phyloP scores from a whole-genome alignment of 2,888 invertebrate genomes.

The Dicranocentrus wangi region DNA sequence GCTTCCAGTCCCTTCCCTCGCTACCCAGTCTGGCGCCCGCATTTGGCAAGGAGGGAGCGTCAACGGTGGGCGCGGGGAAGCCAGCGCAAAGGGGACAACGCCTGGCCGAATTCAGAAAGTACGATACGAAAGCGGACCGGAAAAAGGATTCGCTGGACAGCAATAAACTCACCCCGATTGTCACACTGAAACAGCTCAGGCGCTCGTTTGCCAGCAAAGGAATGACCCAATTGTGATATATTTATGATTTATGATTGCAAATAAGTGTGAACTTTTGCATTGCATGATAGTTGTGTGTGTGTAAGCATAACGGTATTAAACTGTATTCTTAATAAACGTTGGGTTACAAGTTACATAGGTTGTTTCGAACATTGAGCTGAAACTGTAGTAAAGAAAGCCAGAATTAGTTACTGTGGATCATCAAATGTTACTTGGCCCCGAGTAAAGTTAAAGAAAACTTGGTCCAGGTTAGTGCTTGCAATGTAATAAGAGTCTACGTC shows the following conservation, averaged over 20 bases:
- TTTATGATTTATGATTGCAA: neutral
- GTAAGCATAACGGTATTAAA: too few relatives aligned
- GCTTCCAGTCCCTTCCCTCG: neutral
- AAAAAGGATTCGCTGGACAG: neutral
- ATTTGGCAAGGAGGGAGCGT: neutral
- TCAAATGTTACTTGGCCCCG: constrained; percentile 46
- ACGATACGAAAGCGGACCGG: constrained; percentile 32
- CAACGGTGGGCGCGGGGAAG: neutral
- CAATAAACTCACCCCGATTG: constrained; percentile 2
- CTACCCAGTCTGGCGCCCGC: neutral
- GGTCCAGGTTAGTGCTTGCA: constrained; percentile 54
- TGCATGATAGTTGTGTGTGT: too few relatives aligned
- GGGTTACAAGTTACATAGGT: too few relatives aligned
- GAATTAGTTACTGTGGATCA: too few relatives aligned
- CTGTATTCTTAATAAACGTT: too few relatives aligned
- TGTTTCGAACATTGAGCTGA: too few relatives aligned
- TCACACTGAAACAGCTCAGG: constrained; percentile 35
- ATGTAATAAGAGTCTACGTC: constrained; percentile 58
- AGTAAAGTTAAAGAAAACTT: constrained; percentile 59
- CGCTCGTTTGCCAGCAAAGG: constrained; percentile 27
- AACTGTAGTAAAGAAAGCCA: too few relatives aligned
- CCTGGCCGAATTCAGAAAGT: constrained; percentile 34
- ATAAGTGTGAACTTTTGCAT: neutral
- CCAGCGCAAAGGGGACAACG: constrained; percentile 34
- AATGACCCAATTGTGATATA: constrained; percentile 22